These are phyloP conservation scores for Cheilosia vulpina DNA, from an alignment of 2,888 invertebrate genomes.

Conservation along the genomic window DNA sequence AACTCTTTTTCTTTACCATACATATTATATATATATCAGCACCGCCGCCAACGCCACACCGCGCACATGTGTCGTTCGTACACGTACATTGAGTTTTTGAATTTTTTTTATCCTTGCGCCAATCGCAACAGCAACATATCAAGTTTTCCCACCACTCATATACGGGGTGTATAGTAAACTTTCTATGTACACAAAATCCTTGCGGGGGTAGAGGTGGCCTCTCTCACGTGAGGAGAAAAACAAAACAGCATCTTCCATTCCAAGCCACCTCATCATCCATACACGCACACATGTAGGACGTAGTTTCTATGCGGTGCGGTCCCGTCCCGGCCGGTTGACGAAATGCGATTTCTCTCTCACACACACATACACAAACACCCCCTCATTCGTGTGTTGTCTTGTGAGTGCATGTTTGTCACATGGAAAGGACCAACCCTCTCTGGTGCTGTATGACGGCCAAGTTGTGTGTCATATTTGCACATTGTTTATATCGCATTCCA, in stretches of 20 bases:
- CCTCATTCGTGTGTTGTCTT: constrained; percentile 44
- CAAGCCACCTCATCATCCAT: constrained; percentile 58
- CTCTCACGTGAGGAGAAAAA: constrained; percentile 75
- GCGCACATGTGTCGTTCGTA: constrained; percentile 70
- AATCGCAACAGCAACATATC: constrained; percentile 75
- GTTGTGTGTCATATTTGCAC: constrained; percentile 74
- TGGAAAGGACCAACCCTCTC: constrained; percentile 75
- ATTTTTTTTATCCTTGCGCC: constrained; percentile 71
- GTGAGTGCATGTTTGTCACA: constrained; percentile 75
- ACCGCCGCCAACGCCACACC: constrained; percentile 51
- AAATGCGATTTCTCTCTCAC: constrained; percentile 63
- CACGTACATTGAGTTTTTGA: constrained; percentile 65
- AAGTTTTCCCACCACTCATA: constrained; percentile 74
- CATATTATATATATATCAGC: constrained; percentile 41
- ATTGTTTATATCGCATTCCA: constrained; percentile 74
- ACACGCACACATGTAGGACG: constrained; percentile 43
- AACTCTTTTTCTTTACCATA: constrained; percentile 69
- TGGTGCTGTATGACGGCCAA: constrained; percentile 52
- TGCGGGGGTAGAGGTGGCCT: constrained; percentile 39
- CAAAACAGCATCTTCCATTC: constrained; percentile 70
- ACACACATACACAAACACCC: constrained; percentile 54
- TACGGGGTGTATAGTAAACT: constrained; percentile 74
- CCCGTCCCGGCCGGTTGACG: constrained; percentile 7
- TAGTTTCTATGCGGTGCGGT: neutral
- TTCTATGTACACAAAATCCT: constrained; percentile 67